Percentiles rank a stretch among this genome's conserved stretches.
These are phyloP conservation scores for Montipora foliosa DNA, from an alignment of 64 coral and sea anemone genomes.

Conservation along the genomic window DNA sequence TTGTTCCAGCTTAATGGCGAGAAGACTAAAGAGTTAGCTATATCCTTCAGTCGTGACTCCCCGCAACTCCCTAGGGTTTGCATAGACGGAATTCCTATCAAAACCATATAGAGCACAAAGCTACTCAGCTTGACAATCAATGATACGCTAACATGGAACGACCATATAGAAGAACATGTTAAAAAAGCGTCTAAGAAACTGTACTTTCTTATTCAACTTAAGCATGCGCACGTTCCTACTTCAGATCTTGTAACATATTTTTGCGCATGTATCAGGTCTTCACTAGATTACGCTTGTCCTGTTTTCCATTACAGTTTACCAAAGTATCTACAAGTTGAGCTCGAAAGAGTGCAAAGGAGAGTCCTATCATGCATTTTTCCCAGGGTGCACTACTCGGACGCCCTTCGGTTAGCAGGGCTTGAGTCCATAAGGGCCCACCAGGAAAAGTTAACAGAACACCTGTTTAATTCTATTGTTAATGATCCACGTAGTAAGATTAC, in stretches of 20 bases:
- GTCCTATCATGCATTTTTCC: slow-evolving; percentile 7
- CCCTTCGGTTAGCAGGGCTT: background rate
- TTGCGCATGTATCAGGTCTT: slow-evolving; percentile 39
- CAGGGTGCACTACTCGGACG: background rate
- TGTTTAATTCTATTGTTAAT: no score
- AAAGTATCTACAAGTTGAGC: slow-evolving; percentile 47
- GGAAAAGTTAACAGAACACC: no score
- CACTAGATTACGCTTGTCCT: slow-evolving; percentile 29
- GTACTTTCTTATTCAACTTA: slow-evolving; percentile 64
- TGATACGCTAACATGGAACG: slow-evolving; percentile 53
- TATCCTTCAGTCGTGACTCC: no score
- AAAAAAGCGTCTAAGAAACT: slow-evolving; percentile 42
- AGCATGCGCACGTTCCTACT: slow-evolving; percentile 32
- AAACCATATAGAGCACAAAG: background rate
- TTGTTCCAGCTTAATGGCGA: no score
- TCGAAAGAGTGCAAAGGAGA: slow-evolving; percentile 37
- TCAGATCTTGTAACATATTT: slow-evolving; percentile 36
- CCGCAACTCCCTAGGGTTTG: background rate
- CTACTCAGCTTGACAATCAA: slow-evolving; percentile 58
- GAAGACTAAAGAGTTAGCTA: no score
- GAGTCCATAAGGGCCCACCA: background rate
- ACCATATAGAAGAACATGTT: slow-evolving; percentile 48
- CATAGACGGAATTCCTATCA: background rate
- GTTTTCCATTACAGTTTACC: slow-evolving; percentile 53
- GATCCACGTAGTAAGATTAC: no score